A percentile compares a stretch with the other conserved stretches of the same genome.
These are phyloP conservation scores for Cerastis rubricosa DNA, from an alignment of 2,888 invertebrate species.

Conservation along the genomic window DNA sequence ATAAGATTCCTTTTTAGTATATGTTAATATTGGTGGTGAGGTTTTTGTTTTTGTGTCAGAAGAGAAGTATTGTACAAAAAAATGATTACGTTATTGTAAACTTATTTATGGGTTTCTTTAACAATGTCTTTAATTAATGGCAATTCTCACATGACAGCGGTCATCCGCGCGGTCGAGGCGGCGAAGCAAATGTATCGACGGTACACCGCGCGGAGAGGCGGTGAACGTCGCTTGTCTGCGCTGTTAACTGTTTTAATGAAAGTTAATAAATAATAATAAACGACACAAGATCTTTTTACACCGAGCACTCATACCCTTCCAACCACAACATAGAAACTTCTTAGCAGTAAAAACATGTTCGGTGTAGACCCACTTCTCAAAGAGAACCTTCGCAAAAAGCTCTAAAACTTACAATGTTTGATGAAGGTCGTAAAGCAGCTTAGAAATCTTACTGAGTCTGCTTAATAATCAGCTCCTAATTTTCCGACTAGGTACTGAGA, in stretches of 20 bases:
- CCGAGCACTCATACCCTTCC: background rate
- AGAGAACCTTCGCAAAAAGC: background rate
- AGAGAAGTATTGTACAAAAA: background rate
- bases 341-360: background rate
- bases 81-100: background rate
- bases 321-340: background rate
- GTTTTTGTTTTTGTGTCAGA: background rate
- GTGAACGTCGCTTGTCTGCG: no score
- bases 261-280: background rate
- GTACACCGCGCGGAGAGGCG: no score
- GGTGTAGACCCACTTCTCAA: background rate
- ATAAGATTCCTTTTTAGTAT: background rate
- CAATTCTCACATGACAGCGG: background rate
- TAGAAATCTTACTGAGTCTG: background rate
- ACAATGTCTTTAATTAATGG: no score
- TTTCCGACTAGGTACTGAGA: background rate
- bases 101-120: background rate
- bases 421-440: background rate
- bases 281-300: background rate
- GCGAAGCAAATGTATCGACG: no score
- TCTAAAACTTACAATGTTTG: background rate
- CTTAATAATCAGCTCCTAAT: background rate
- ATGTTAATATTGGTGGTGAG: background rate
- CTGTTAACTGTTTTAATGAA: no score
- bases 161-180: no score